A percentile compares a stretch with the other conserved stretches of the same genome.
Evolutionary conservation across 2,797 vertebrate genomes (phyloP).

Genomic region (Cryptoblepharus egeriae): DNA sequence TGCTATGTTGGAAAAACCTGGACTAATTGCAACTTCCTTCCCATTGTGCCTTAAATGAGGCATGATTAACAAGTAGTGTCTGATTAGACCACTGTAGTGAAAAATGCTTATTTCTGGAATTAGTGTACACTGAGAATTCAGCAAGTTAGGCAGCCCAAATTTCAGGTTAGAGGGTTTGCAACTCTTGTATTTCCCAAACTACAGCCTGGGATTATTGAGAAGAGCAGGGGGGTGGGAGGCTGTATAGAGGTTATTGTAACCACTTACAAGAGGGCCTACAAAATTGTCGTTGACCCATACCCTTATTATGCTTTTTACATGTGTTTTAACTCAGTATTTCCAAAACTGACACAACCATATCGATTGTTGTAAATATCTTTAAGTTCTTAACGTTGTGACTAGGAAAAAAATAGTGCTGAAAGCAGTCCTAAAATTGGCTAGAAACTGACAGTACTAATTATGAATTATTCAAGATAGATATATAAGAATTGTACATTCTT

Average conservation of each 20-base stretch:
- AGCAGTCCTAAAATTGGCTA: background rate
- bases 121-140: background rate
- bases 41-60: background rate
- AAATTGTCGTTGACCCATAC: too few species aligned
- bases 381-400: background rate
- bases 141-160: background rate
- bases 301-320: background rate
- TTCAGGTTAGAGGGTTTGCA: background rate
- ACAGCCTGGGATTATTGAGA: background rate
- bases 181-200: background rate
- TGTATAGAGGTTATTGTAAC: background rate
- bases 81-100: background rate
- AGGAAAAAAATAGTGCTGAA: background rate
- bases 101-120: background rate
- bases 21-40: background rate
- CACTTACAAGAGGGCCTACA: too few species aligned
- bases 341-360: background rate
- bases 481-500: conserved; percentile 12
- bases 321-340: background rate
- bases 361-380: background rate
- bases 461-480: rapidly evolving
- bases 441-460: rapidly evolving
- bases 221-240: too few species aligned
- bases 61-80: background rate
- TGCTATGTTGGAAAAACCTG: background rate